Evolutionary conservation across 2,797 vertebrate species (phyloP), one percentile per base, ranked within the genome.

Genomic region (Rhabdophis nuchalis): DNA sequence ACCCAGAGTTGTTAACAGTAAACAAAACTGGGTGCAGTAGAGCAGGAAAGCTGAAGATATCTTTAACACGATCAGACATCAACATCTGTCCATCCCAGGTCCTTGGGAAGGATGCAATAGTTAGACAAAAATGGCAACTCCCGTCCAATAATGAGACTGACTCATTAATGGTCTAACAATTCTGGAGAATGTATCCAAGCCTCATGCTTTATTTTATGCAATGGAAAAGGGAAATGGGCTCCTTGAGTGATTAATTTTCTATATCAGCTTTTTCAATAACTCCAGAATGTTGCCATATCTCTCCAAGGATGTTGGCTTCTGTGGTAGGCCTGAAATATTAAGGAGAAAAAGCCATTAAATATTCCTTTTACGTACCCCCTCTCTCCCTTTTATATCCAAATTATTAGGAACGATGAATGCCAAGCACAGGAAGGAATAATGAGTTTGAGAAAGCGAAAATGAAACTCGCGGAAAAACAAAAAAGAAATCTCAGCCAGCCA

Each of bases 391-490:
- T 95, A 94, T 94, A 93, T 94, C 72, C 95, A 92, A 97, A 96
- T 96, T 97, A 97, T 96, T 97, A 96, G 90, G n/a, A 91, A 90
- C 64, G 77, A 97, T 95, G 93, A 97, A 97, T 96, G 94, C 91
- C 91, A 91, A 93, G 93, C 95, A 97, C 96, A 94, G 96, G 96
- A 96, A 95, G 95, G 95, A 95, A 96, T 96, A 95, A 96, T 96
- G 94, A 96, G 92, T 93, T 96, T 95, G 95, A 96, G 93, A 96
- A 96, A 96, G 93, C 92, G 36, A 96, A 97, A 97, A 97, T 95
- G 95, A 96, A 96, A 96, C 77, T 92, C 52, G 52, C 54, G 95
- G 97, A 96, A 96, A 97, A 94, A 95, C 95, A n/a, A 97, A 97
- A 90, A 96, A 94, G 94, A 96, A 97, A 97, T 96, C 94, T 92